Base-by-base conservation (phyloP, 2,113 vertebrate species). In the Labrus mixtus region DNA sequence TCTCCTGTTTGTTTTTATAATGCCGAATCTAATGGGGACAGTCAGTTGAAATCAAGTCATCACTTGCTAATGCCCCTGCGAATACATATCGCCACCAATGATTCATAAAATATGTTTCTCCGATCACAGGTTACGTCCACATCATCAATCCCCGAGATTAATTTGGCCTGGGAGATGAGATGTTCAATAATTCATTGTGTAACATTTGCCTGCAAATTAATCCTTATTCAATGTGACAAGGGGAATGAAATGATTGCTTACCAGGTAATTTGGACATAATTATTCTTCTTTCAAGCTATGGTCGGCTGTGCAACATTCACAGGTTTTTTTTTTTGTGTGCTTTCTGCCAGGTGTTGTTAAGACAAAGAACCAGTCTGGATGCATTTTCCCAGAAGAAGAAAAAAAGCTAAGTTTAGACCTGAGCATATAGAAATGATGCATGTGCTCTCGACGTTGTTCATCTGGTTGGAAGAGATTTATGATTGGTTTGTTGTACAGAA, bases 101-200 rank as follows among this genome's bases (percentile, higher is more conserved):
- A 82, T 77, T 84, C 73, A 75, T 89, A 76, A 86, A 90, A 88
- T 84, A 78, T 73, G 80, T 79, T 81, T 25, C 80, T 78, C 78
- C 41, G 23, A 90, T 90, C 80, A 77, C 82, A 86, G 86, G 90
- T 90, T 88, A 87, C 79, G 83, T 87, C 81, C 87, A 85, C 89
- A 83, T 72, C 89, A 92, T 94, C 87, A 89, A 89, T 93, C 88
- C 82, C 86, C 83, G 81, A 89, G 88, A 92, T 90, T 92, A 86
- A 93, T 93, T 87, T 85, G 89, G 79, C 87, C 84, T 67, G 77
- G 88, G 84, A 89, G 87, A 90, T 87, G 86, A 88, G 80, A 89
- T 93, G 84, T 82, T 94, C 76, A 92, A 93, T 94, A 92, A 94
- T 93, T 93, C 82, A 93, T 89, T 82, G 80, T 87, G 91, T 91